These are phyloP conservation scores for Pedetes capensis DNA, from an alignment of 2,113 vertebrate genomes.

Conservation along the genomic window DNA sequence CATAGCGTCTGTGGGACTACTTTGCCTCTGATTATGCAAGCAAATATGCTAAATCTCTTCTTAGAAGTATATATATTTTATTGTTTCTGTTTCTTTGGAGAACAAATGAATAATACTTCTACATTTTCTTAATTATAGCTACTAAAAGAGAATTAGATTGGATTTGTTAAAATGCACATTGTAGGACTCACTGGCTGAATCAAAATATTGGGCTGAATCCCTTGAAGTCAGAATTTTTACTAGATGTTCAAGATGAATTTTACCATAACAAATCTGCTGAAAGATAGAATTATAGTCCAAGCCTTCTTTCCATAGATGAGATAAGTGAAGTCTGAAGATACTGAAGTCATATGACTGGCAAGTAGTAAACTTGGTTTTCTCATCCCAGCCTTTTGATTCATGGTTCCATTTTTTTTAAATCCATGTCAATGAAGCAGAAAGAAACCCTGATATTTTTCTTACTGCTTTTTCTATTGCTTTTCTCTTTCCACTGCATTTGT, in stretches of 20 bases:
- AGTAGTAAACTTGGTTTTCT: background rate
- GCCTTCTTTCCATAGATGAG: background rate
- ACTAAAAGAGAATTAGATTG: background rate
- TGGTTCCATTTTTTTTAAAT: background rate
- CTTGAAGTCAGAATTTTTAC: background rate
- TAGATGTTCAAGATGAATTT: background rate
- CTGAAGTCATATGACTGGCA: background rate
- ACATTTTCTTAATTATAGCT: background rate
- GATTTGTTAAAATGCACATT: slow-evolving; percentile 11
- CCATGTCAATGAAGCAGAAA: background rate
- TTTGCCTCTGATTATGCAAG: background rate
- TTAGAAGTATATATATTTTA: background rate
- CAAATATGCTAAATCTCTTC: background rate
- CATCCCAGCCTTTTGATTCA: background rate
- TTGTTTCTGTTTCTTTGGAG: background rate
- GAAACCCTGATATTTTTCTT: background rate
- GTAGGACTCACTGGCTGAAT: background rate
- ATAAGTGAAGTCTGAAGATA: background rate
- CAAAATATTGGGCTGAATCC: background rate
- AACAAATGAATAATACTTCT: background rate
- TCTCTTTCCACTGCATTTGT: background rate
- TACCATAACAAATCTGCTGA: background rate
- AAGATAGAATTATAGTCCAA: background rate
- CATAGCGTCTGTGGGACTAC: background rate
- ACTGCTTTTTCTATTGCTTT: background rate